Evolutionary conservation across 2,888 invertebrate genomes (phyloP).

Genomic region (Lottia scabra): DNA sequence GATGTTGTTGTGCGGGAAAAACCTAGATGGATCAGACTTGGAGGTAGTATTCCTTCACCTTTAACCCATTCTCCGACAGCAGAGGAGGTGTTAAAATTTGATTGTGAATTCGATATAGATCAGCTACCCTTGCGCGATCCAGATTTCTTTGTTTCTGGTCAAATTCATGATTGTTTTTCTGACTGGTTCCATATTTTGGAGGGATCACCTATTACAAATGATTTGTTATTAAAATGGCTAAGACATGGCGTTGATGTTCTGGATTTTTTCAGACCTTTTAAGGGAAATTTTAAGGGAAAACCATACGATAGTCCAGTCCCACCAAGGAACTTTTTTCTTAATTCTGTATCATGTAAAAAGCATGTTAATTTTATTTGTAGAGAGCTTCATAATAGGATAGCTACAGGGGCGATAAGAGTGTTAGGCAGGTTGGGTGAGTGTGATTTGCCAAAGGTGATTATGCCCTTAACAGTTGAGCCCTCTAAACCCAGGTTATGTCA

Average conservation of each 20-base stretch:
- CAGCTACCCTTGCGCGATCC: constrained; percentile 18
- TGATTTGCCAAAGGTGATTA: constrained; percentile 11
- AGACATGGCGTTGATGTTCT: constrained; percentile 11
- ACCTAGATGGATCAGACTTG: background rate
- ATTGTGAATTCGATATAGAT: background rate
- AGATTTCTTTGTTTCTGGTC: constrained; percentile 17
- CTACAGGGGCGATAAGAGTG: constrained; percentile 13
- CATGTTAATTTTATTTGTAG: background rate
- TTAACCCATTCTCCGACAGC: background rate
- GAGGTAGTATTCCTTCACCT: constrained; percentile 7
- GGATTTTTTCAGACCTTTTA: constrained; percentile 15
- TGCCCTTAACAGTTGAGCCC: too few species aligned
- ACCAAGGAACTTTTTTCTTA: constrained; percentile 19
- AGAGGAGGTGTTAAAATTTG: too few species aligned
- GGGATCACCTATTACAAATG: background rate
- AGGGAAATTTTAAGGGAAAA: constrained; percentile 22
- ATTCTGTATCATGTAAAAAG: constrained; percentile 6
- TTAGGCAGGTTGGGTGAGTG: constrained; percentile 16
- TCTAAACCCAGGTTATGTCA: constrained; percentile 26
- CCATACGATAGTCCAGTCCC: constrained; percentile 17
- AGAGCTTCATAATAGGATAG: constrained; percentile 12
- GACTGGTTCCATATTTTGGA: constrained; percentile 8
- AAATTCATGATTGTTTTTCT: background rate
- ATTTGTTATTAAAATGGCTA: constrained; percentile 9
- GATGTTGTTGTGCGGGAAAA: too few species aligned